Evolutionary conservation across 2,888 invertebrate genomes (phyloP).

Genomic region (Mimas tiliae): DNA sequence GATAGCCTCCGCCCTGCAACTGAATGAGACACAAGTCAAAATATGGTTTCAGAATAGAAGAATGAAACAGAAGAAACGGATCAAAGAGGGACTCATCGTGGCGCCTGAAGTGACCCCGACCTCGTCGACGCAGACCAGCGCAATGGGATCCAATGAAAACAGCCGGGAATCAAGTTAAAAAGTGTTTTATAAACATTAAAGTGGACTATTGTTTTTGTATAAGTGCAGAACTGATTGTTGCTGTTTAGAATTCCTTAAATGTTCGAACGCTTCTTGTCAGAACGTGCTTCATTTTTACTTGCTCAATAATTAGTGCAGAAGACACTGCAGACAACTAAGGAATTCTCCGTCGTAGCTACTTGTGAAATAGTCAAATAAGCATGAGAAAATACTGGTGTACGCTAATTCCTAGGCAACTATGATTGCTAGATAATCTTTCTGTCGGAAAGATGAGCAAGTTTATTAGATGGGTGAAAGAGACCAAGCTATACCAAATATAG

Average conservation of each 20-base stretch:
- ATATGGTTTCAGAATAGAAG: conserved; percentile 99
- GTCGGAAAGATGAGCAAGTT: conserved; percentile 1
- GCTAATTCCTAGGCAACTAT: conserved; percentile 2
- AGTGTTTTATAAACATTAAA: conserved; percentile 33
- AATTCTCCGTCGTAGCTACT: conserved; percentile 7
- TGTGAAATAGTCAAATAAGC: neutral
- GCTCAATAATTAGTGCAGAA: conserved; percentile 10
- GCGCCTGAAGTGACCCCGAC: conserved; percentile 81
- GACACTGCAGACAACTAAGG: neutral
- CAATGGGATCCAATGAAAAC: conserved; percentile 87
- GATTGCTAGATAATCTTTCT: conserved; percentile 17
- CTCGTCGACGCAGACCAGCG: conserved; percentile 65
- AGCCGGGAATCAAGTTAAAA: conserved; percentile 88
- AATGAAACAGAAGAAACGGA: conserved; percentile 99
- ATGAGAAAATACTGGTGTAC: neutral
- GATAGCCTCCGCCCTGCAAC: conserved; percentile 97
- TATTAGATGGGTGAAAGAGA: conserved; percentile 17
- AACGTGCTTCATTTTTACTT: conserved; percentile 16
- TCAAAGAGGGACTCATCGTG: conserved; percentile 94
- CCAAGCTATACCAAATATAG: conserved; percentile 21
- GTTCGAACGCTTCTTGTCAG: conserved; percentile 25
- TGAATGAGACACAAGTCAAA: conserved; percentile 99
- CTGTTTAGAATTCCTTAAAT: conserved; percentile 11
- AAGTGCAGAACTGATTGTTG: conserved; percentile 17
- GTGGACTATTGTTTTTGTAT: conserved; percentile 36